Evolutionary conservation across 2,113 vertebrate genomes (phyloP).

Genomic region (Ailuropoda melanoleuca): DNA sequence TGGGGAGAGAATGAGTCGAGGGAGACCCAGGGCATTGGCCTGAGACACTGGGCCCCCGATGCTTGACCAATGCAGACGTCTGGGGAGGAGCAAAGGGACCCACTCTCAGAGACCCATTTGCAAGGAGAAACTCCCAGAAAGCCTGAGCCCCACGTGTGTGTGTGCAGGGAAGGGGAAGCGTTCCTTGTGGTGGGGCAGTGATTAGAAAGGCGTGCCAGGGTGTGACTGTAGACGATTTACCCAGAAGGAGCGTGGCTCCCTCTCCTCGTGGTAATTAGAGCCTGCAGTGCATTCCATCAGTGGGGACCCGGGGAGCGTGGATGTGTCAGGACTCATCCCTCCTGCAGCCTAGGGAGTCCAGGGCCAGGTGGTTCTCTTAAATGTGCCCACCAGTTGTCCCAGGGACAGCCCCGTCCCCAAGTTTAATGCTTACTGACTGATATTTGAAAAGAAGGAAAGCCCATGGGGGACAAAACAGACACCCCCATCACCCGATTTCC

Average conservation of each 20-base stretch:
- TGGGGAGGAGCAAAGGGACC: background rate
- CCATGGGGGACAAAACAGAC: background rate
- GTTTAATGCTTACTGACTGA: background rate
- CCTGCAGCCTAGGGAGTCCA: background rate
- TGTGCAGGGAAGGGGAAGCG: rapidly evolving
- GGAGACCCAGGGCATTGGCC: background rate
- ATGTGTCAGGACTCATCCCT: background rate
- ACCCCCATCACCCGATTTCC: background rate
- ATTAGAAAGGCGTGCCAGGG: background rate
- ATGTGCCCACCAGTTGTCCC: background rate
- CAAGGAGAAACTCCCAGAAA: background rate
- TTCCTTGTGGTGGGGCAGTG: background rate
- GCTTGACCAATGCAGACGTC: background rate
- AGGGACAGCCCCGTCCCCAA: background rate
- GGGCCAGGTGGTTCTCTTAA: background rate
- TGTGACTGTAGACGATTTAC: background rate
- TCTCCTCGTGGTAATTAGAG: background rate
- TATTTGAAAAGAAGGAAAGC: background rate
- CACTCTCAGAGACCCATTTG: background rate
- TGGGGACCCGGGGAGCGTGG: background rate
- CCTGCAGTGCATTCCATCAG: rapidly evolving
- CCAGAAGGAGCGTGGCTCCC: background rate
- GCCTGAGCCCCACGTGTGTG: background rate
- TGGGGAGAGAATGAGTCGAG: background rate
- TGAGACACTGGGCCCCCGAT: background rate